These are phyloP conservation scores for Aplysina aerophoba DNA, from an alignment of 37 sponge, comb jelly and placozoan genomes.

Conservation along the genomic window DNA sequence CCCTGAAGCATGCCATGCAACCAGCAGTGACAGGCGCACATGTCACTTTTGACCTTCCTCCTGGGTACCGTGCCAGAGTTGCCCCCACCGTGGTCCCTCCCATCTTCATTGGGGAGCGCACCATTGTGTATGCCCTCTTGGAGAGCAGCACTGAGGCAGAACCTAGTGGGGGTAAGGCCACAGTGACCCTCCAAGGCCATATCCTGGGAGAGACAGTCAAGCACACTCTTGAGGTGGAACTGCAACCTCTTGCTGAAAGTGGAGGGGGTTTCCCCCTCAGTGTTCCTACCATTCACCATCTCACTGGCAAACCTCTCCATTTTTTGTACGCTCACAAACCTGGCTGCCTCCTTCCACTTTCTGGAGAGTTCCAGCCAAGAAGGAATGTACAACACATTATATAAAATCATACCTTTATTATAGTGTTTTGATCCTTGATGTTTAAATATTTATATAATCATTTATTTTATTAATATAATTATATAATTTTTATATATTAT, in stretches of 20 bases:
- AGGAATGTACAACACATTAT: no score
- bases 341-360: no score
- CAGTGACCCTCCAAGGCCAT: conserved; percentile 20
- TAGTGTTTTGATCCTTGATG: no score
- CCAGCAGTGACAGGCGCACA: conserved; percentile 21
- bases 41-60: conserved; percentile 7
- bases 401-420: no score
- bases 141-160: background rate
- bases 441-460: no score
- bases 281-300: conserved; percentile 45
- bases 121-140: conserved; percentile 46
- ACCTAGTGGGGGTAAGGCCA: background rate
- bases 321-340: no score
- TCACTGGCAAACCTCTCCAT: conserved; percentile 46
- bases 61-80: conserved; percentile 8
- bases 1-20: conserved; percentile 42
- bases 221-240: conserved; percentile 18
- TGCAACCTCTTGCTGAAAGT: background rate
- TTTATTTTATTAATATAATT: no score
- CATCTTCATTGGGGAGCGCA: conserved; percentile 53
- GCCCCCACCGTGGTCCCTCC: conserved; percentile 44
- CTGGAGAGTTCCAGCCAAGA: no score
- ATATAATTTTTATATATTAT: no score
- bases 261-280: no score
- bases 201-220: conserved; percentile 15